Evolutionary conservation across 1,140 invertebrate genomes (phyloP).

Genomic region (Bombus waltoni): DNA sequence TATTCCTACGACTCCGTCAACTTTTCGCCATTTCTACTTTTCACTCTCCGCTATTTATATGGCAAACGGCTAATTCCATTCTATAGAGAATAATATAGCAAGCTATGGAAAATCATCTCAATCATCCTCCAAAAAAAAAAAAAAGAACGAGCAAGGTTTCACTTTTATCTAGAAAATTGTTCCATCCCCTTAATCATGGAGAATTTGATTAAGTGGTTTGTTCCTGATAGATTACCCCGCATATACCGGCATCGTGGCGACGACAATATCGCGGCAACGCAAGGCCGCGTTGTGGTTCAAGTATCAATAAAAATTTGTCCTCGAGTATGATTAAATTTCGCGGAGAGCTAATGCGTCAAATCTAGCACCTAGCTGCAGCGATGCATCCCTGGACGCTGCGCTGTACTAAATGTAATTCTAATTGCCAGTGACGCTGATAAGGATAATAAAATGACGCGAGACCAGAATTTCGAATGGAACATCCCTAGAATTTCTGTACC

Average conservation of each 20-base stretch:
- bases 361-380: conserved; percentile 20
- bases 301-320: conserved; percentile 52
- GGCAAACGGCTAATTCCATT: no score
- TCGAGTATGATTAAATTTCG: conserved; percentile 55
- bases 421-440: conserved; percentile 41
- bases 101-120: no score
- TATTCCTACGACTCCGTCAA: background rate
- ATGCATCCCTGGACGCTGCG: background rate
- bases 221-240: background rate
- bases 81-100: no score
- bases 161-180: background rate
- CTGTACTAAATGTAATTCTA: conserved; percentile 35
- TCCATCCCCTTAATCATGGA: background rate
- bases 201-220: background rate
- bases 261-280: conserved; percentile 16
- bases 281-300: conserved; percentile 1
- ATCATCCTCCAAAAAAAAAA: no score
- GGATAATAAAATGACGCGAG: conserved; percentile 26
- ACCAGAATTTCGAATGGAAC: background rate
- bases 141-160: background rate
- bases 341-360: conserved; percentile 42
- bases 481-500: background rate
- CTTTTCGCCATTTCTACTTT: background rate
- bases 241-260: background rate
- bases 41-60: background rate